Evolutionary conservation across 2,888 invertebrate genomes (phyloP), one percentile per base, ranked within the genome.

Genomic region (Gymnoscelis rufifasciata): DNA sequence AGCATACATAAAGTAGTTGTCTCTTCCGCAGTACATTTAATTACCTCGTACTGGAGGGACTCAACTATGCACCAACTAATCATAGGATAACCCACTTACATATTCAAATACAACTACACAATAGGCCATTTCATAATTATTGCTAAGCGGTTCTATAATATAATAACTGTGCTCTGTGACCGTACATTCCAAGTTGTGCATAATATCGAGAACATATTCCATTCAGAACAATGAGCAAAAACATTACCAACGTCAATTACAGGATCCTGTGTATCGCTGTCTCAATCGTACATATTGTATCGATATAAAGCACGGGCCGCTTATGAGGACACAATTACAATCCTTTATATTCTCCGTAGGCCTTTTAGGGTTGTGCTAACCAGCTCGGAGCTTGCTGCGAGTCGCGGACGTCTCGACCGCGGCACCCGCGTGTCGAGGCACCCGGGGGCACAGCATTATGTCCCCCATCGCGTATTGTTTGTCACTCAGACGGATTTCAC

Each of bases 271-370:
- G 70, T 83, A 83, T 83, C 78, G 74, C 72, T 74, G 74, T 74
- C 75, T 83, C 81, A 81, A 84, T 83, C 77, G 76, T 62, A 63
- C 62, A 62, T 65, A 64, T 68, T 64, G 64, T 64, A 64, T 68
- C 68, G 66, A 71, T 68, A 64, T 66, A 67, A 67, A 71, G 74
- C 71, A 70, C 67, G 68, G 68, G 61, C 66, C 71, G 74, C 78
- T 83, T 83, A 83, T 82, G 86, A 84, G 79, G 74, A 81, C 78
- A 84, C 83, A 84, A 86, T 84, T 83, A 84, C 81, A 76, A 74
- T 74, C 74, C 78, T 80, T 83, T 84, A 84, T 81, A 81, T 79
- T 76, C 75, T 63, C 69, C 53, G 57, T 44, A 65, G 67, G 78
- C 83, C 79, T 81, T 80, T 82, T 83, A 72, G 77, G 82, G 67